These are phyloP conservation scores for Catalaphyllia jardinei DNA, from an alignment of 64 coral and sea anemone species.

Conservation along the genomic window DNA sequence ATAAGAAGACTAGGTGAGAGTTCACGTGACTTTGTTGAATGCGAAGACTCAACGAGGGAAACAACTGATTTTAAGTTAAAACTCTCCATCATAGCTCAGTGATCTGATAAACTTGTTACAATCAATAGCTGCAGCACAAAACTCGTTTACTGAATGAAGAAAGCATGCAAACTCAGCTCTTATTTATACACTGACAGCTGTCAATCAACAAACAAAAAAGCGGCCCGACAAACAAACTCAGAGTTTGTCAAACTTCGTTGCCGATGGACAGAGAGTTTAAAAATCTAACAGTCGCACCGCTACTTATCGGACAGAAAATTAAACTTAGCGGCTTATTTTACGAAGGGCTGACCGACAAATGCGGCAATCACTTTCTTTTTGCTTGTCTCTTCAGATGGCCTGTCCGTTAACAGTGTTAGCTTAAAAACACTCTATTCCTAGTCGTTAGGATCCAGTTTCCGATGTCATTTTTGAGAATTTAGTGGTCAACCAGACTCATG, in stretches of 20 bases:
- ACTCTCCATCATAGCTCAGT: background rate
- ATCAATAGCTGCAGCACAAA: background rate
- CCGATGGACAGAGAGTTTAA: background rate
- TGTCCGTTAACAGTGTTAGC: too few relatives aligned
- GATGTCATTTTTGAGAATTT: too few relatives aligned
- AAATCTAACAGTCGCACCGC: background rate
- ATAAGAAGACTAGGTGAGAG: background rate
- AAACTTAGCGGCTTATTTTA: background rate
- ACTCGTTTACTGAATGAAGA: background rate
- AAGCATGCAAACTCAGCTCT: too few relatives aligned
- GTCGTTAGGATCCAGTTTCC: too few relatives aligned
- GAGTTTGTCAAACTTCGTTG: background rate
- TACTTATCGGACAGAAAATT: background rate
- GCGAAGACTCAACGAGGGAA: background rate
- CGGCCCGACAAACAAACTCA: background rate
- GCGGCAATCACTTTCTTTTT: too few relatives aligned
- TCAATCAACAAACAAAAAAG: slow-evolving; percentile 14
- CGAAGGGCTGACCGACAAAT: too few relatives aligned
- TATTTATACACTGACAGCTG: background rate
- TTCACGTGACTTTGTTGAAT: background rate
- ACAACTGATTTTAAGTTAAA: background rate
- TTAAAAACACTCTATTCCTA: too few relatives aligned
- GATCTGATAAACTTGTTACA: background rate
- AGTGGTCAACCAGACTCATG: too few relatives aligned
- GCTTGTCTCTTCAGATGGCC: too few relatives aligned